A percentile compares a stretch with the other conserved stretches of the same genome.
phyloP scores from a whole-genome alignment of 2,797 vertebrate genomes.

The Eulemur coronatus region DNA sequence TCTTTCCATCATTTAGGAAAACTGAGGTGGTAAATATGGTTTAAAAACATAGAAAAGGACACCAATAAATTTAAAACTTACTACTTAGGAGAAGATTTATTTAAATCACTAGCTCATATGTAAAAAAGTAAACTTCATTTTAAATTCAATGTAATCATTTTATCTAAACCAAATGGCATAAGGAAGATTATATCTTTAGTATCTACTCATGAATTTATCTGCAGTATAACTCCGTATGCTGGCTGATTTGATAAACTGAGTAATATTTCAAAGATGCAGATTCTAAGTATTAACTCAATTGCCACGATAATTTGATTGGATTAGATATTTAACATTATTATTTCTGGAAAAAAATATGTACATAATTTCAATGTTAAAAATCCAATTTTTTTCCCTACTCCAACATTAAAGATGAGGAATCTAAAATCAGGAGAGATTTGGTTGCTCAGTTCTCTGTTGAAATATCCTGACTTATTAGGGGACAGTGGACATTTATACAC shows the following conservation, averaged over 20 bases:
- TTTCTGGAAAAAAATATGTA: not conserved
- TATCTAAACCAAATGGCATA: conserved; percentile 22
- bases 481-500: not conserved
- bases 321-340: conserved; percentile 35
- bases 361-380: not conserved
- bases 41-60: conserved; percentile 18
- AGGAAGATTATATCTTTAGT: conserved; percentile 38
- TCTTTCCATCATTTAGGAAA: not conserved
- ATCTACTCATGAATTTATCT: not conserved
- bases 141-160: conserved; percentile 66
- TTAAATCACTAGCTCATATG: not conserved
- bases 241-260: conserved; percentile 33
- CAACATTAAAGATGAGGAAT: not conserved
- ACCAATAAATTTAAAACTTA: conserved; percentile 40
- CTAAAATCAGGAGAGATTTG: not conserved
- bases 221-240: not conserved
- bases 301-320: conserved; percentile 51
- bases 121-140: conserved; percentile 58
- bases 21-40: not conserved
- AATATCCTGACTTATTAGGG: not conserved
- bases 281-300: conserved; percentile 46
- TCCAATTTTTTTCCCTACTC: not conserved
- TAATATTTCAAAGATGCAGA: conserved; percentile 42
- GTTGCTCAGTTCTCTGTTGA: not conserved
- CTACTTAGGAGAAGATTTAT: conserved; percentile 34